Evolutionary conservation across 2,113 vertebrate genomes (phyloP), one percentile per base, ranked within the genome.

Genomic region (Alosa alosa): DNA sequence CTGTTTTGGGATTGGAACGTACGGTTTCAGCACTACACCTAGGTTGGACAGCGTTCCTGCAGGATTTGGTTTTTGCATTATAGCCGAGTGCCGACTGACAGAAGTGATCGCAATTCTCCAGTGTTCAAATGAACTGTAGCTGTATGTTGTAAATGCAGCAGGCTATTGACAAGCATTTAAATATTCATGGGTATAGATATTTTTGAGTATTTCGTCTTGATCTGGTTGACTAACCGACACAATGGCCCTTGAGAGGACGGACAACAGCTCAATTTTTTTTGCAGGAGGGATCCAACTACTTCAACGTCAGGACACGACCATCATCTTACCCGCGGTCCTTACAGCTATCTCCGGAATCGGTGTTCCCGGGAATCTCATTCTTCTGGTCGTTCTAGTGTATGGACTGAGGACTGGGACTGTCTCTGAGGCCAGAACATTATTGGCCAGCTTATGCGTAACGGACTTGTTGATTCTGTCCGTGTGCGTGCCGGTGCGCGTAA

Each of bases 381-480:
- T 96, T 1, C 49, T 95, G 86, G 84, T 94, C 6, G 89, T 95
- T 57, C 90, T 96, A 18, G 55, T 92, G n/a, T 91, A 93, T 17
- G 92, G 95, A 86, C 92, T 95, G 22, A 89, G 89, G 13, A 88
- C 57, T 15, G 94, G 92, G 1, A 89, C 83, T 39, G 93, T 91
- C 64, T 94, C 94, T 0, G 93, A 94, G 84, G 92, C 94, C 17
- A 93, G 94, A 9, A 91, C 92, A 4, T 86, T 96, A 81, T 92
- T 96, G 18, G 91, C 91, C 82, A 93, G 92, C 4, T 60, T 96
- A 78, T 93, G 94, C 20, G 89, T 89, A 72, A 90, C 94, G 1
- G 96, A 96, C 90, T 47, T 96, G 90, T 50, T 92, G 75, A 91
- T 96, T 45, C 86, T 95, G 60, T 17, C 94, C 7, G 88, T 95